Evolutionary conservation across 2,888 invertebrate genomes (phyloP).

Genomic region (Conistra vaccinii): DNA sequence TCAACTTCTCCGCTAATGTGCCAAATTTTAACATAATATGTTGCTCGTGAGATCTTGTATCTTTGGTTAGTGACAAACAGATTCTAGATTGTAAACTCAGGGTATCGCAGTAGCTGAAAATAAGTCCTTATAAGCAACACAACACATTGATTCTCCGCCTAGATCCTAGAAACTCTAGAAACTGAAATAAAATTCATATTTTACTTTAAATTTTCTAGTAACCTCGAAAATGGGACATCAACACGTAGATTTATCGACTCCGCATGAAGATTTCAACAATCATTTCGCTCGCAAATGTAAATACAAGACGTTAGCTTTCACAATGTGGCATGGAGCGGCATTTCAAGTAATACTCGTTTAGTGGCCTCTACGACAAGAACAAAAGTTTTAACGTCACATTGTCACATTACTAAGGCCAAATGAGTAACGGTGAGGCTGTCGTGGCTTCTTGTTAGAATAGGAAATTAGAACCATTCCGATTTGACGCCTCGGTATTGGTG

Average conservation of each 20-base stretch:
- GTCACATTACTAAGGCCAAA: slow-evolving; percentile 81
- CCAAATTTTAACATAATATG: neutral
- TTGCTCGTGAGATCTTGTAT: neutral
- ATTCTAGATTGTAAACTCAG: neutral
- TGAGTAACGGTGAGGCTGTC: slow-evolving; percentile 59
- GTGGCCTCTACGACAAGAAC: slow-evolving; percentile 82
- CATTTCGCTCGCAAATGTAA: slow-evolving; percentile 64
- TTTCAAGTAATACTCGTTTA: slow-evolving; percentile 83
- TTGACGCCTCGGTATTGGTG: slow-evolving; percentile 31
- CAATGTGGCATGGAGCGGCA: slow-evolving; percentile 71
- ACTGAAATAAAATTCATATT: neutral
- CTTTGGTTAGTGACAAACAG: neutral
- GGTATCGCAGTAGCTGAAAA: neutral
- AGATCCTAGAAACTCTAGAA: neutral
- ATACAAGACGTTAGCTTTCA: slow-evolving; percentile 78
- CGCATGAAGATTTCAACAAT: slow-evolving; percentile 60
- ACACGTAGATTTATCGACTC: slow-evolving; percentile 35
- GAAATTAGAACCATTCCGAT: slow-evolving; percentile 57
- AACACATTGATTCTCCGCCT: neutral
- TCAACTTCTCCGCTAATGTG: neutral
- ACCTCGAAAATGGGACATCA: slow-evolving; percentile 26
- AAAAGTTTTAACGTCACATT: slow-evolving; percentile 84
- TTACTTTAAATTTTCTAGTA: neutral
- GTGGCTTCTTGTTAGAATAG: slow-evolving; percentile 46
- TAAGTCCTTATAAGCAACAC: accelerated